These are phyloP conservation scores for Cosmia trapezina DNA, from an alignment of 2,888 invertebrate species.

Conservation along the genomic window DNA sequence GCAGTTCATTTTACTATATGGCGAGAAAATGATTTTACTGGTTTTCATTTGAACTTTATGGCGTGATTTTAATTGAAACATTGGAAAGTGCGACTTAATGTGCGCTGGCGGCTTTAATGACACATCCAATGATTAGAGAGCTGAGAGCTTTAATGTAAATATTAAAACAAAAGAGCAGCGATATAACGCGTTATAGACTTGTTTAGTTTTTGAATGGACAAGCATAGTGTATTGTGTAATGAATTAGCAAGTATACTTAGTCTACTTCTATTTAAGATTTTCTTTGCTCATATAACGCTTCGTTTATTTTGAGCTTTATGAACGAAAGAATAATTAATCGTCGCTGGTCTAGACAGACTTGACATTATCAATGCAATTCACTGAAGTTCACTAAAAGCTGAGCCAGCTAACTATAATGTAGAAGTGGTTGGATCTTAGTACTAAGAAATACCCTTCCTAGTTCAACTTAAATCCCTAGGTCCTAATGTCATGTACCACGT, in stretches of 20 bases:
- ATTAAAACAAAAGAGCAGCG: conserved; percentile 24
- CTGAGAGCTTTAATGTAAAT: not conserved
- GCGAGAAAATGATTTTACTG: conserved; percentile 29
- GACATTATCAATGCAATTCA: not conserved
- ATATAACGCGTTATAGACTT: not conserved
- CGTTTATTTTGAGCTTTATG: not conserved
- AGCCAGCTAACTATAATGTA: not conserved
- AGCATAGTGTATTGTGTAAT: conserved; percentile 5
- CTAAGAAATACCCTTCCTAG: conserved; percentile 1
- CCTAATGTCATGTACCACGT: conserved; percentile 16
- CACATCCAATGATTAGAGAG: conserved; percentile 15
- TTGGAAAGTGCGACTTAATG: conserved; percentile 36
- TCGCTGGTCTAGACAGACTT: conserved; percentile 24
- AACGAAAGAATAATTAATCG: conserved; percentile 11
- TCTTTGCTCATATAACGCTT: not conserved
- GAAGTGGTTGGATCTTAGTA: not conserved
- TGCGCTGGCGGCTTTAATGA: conserved; percentile 24
- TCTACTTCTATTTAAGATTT: not conserved
- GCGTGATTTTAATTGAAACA: conserved; percentile 41
- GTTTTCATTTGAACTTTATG: conserved; percentile 41
- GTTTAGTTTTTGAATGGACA: not conserved
- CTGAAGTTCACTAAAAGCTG: not conserved
- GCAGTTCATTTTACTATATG: conserved; percentile 11
- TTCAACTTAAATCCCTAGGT: too few relatives aligned
- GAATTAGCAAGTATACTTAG: not conserved